These are phyloP conservation scores for Hydropsyche tenuis DNA, from an alignment of 1,140 invertebrate genomes.

Conservation along the genomic window DNA sequence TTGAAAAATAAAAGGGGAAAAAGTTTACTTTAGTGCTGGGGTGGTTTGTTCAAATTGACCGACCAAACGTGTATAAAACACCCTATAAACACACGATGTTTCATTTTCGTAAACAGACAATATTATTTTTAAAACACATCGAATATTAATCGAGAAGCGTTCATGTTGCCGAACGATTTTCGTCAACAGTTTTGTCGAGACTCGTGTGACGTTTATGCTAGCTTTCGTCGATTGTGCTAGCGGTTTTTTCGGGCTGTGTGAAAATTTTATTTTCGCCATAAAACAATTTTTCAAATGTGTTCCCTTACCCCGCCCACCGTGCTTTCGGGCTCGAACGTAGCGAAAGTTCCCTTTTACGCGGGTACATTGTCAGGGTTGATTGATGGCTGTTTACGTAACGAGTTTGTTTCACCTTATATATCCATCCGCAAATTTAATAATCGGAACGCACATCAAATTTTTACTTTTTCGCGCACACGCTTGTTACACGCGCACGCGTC, in stretches of 20 bases:
- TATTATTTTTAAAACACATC: no score
- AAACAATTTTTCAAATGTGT: constrained; percentile 18
- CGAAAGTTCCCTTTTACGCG: constrained; percentile 3
- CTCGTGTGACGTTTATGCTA: no score
- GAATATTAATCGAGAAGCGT: no score
- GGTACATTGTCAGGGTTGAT: constrained; percentile 27
- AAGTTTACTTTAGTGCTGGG: no score
- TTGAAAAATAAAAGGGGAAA: no score
- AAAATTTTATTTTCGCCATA: constrained; percentile 4
- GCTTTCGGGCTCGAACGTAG: background rate
- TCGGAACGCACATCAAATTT: constrained; percentile 7
- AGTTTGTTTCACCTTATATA: constrained; percentile 29
- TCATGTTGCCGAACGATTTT: no score
- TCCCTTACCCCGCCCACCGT: background rate
- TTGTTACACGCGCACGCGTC: background rate
- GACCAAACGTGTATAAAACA: no score
- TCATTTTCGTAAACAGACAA: no score
- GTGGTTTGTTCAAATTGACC: no score
- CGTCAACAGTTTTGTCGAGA: no score
- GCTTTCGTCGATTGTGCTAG: no score
- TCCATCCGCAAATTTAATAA: constrained; percentile 26
- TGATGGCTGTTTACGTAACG: constrained; percentile 25
- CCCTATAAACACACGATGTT: no score
- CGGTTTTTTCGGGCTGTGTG: background rate
- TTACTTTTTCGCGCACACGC: background rate